Percentiles rank a stretch among this genome's conserved stretches.
Evolutionary conservation across 2,797 vertebrate species (phyloP).

Genomic region (Rhynchotus rufescens): DNA sequence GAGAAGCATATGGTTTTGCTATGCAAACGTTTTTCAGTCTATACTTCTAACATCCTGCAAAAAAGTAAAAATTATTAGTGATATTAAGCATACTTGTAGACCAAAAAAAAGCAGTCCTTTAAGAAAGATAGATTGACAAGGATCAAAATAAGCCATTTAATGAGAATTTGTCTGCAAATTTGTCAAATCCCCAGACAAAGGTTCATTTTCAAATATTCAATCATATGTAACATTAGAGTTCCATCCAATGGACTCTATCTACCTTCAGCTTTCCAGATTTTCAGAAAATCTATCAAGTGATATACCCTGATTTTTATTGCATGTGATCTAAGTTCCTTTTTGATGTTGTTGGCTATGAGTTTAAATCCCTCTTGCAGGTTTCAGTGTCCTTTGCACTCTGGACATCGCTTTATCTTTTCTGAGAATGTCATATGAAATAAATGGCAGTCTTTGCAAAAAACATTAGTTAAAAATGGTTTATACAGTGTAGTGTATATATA

Average conservation of each 20-base stretch:
- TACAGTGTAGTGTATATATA: no score
- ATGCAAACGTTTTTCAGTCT: background rate
- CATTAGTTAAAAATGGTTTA: background rate
- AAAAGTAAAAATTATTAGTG: background rate
- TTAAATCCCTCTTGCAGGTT: background rate
- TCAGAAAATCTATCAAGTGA: background rate
- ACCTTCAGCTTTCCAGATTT: background rate
- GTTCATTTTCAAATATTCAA: background rate
- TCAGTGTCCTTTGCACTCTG: background rate
- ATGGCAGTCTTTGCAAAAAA: background rate
- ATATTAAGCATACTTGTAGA: background rate
- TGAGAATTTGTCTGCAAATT: background rate
- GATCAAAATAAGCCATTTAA: background rate
- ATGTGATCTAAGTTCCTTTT: background rate
- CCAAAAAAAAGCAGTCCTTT: background rate
- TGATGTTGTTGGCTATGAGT: background rate
- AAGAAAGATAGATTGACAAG: background rate
- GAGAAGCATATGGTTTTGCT: background rate
- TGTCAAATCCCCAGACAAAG: background rate
- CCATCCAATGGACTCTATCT: slow-evolving; percentile 1
- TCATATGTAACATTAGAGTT: background rate
- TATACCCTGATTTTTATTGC: background rate
- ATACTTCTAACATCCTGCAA: background rate
- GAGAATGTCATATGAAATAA: background rate
- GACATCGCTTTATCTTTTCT: background rate